Evolutionary conservation across 2,888 invertebrate genomes (phyloP), one percentile per base, ranked within the genome.

Genomic region (Tolmerus cingulatus): DNA sequence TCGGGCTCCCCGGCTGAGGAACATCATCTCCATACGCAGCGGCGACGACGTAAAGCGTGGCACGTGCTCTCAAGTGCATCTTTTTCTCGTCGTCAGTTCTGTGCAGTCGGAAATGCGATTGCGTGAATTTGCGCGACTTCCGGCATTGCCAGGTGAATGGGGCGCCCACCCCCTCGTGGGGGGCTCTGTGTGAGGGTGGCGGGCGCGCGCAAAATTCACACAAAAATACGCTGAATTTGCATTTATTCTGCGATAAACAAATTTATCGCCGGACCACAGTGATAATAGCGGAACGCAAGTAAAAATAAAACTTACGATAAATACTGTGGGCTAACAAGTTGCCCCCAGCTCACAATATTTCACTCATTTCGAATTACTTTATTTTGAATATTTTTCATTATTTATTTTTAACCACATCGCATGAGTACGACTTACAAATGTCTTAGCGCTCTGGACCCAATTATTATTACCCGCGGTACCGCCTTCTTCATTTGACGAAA

Each of bases 81-180:
- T 23, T 55, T 19, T 66, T 40, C 43, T 82, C 51, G 8, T 66
- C 74, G 85, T 74, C 14, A 85, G 43, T 85, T 51, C 16, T 46
- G 14, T 85, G 85, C 85, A 85, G 74, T 74, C 57, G 85, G 85
- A 85, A 85, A 85, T 85, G 85, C 85, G 85, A 74, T 85, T 85
- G 85, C 85, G 85, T 85, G 74, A 46, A 85, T 74, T 74, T 85
- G 30, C 57, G 85, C 85, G 74, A 85, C 57, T 85, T 37, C 46
- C 74, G 85, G 85, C 19, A 34, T 85, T 85, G 74, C 85, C 85
- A 85, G 85, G 74, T 85, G 43, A 27, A 27, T 27, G 51, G 23
- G 46, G 79, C 27, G 79, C 40, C 16, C 12, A 12, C n/a, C 37
- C 76, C n/a, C n/a, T n/a, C n/a, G n/a, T 30, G 37, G 37, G 1